Evolutionary conservation across 2,113 vertebrate genomes (phyloP), one percentile per base, ranked within the genome.

Genomic region (Hystrix brachyura): DNA sequence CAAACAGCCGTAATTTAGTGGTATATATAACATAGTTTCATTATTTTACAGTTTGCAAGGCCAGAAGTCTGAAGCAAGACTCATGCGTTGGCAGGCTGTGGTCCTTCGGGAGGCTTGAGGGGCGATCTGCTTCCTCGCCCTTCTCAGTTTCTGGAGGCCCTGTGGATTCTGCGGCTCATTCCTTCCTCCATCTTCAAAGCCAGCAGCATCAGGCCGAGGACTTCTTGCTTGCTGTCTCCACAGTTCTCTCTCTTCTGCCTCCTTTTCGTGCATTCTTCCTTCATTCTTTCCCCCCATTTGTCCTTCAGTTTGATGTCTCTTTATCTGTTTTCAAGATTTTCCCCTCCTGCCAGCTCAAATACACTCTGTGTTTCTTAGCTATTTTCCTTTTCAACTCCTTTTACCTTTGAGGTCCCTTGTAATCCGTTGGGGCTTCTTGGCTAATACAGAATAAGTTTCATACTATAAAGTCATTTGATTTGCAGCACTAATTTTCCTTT

Each of bases 311-410:
- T 55, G 55, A 48, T 79, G 21, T 64, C 21, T 87, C 1, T 59
- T 76, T 59, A 69, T 51, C 14, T 57, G 3, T 88, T 69, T 79
- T 85, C 29, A 91, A 72, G 17, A 43, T 23, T 87, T 29, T 64
- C 57, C 15, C 81, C 23, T 86, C 76, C 67, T 91, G 19, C 60
- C 43, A 29, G 23, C 32, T 85, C 59, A 72, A n/a, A 48, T 79
- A 13, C 38, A 32, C 62, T 72, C 4, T 67, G 27, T 18, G 15
- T 0, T 29, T 69, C 74, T 93, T 79, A 3, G 48, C 87, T 79
- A 38, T 55, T 76, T 38, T n/a, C 55, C 15, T 93, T 97, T 93
- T 79, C 72, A 94, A 55, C 60, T 78, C 62, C n/a, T 79, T 65
- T 48, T 43, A n/a, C 3, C 51, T 86, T 46, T 74, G 74, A 59